A percentile compares a stretch with the other conserved stretches of the same genome.
Conservation (phyloP, 2,888 invertebrate species). For the Tortricodes alternella region DNA sequence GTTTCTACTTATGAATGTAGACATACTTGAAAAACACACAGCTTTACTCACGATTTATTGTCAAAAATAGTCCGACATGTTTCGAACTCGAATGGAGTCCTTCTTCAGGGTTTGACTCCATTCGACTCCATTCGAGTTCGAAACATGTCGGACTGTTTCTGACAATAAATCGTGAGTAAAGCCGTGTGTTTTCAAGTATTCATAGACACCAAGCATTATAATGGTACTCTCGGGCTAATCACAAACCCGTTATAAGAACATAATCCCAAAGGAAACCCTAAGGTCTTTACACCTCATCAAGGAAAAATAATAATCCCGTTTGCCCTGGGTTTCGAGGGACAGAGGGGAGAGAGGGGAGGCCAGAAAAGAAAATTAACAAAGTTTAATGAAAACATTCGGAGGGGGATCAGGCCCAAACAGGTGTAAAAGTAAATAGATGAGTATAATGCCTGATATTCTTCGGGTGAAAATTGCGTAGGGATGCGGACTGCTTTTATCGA, state of each 20-base stretch:
- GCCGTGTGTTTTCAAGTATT: no score
- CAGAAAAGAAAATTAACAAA: conserved; percentile 64
- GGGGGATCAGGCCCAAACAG: conserved; percentile 46
- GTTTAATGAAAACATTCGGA: conserved; percentile 71
- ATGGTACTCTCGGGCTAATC: conserved; percentile 7
- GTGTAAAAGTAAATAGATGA: conserved; percentile 56
- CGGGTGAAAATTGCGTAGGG: conserved; percentile 32
- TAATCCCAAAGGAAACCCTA: conserved; percentile 4
- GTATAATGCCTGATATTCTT: conserved; percentile 44
- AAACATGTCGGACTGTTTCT: no score
- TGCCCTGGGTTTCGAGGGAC: conserved; percentile 22
- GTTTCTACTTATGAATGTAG: no score
- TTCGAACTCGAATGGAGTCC: no score
- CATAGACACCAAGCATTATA: no score
- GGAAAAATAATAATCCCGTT: conserved; percentile 47
- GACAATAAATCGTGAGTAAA: no score
- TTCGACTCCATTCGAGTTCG: no score
- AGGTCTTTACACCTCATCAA: conserved; percentile 38
- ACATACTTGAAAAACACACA: no score
- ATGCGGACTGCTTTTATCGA: conserved; percentile 30
- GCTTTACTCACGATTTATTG: no score
- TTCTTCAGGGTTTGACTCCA: no score
- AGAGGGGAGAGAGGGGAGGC: conserved; percentile 35
- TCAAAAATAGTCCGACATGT: no score
- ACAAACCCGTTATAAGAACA: conserved; percentile 1